phyloP scores from a whole-genome alignment of 2,113 vertebrate species.

The Diadophis punctatus region DNA sequence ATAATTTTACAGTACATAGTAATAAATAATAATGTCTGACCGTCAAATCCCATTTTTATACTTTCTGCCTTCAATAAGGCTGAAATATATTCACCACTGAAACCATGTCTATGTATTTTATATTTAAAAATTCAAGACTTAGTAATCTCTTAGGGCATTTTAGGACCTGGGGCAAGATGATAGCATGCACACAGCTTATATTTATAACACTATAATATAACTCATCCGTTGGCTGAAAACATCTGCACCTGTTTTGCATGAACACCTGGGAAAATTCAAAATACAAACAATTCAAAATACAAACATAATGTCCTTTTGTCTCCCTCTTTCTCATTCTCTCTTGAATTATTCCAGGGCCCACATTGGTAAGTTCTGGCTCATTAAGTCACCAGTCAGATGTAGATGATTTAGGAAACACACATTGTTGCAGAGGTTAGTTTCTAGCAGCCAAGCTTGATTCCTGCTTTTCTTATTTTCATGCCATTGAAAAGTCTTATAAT shows the following conservation, averaged over 20 bases:
- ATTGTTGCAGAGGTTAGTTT: not conserved
- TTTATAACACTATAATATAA: not conserved
- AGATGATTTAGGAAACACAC: slow-evolving; percentile 10
- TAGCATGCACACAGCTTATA: not conserved
- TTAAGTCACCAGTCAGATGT: slow-evolving; percentile 13
- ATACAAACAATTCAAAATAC: slow-evolving; percentile 1
- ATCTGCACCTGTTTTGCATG: slow-evolving; percentile 6
- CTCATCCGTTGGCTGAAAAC: not conserved
- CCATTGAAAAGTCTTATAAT: not conserved
- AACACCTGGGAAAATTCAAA: not conserved
- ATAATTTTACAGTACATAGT: not conserved
- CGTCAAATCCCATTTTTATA: not conserved
- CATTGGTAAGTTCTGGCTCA: slow-evolving; percentile 12
- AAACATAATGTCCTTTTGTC: not conserved
- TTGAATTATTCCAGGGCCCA: not conserved
- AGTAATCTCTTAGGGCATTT: not conserved
- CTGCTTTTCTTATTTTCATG: not conserved
- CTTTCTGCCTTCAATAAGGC: not conserved
- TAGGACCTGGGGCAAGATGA: not conserved
- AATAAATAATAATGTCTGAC: not conserved
- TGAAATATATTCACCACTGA: not conserved
- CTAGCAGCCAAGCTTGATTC: not conserved
- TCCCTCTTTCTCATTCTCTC: not conserved
- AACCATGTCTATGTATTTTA: not conserved
- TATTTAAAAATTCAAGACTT: not conserved